Evolutionary conservation across 1,140 invertebrate genomes (phyloP).

Genomic region (Ceratina japonica): DNA sequence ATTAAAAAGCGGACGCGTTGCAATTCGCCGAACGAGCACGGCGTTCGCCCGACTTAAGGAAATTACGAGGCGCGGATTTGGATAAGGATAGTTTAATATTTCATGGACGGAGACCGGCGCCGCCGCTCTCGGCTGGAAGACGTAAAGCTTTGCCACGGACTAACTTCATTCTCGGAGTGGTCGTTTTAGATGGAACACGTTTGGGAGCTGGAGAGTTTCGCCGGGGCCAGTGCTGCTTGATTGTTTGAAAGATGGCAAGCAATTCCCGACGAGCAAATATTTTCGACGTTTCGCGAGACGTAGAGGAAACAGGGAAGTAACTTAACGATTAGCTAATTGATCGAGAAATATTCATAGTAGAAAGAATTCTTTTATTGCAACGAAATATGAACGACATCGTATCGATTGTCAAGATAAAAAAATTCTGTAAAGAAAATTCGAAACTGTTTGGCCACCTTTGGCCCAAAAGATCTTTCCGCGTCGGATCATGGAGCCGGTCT

Average conservation of each 20-base stretch:
- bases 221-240: neutral
- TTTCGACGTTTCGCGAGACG: neutral
- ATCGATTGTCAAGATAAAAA: too few relatives aligned
- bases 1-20: slow-evolving; percentile 35
- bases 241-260: neutral
- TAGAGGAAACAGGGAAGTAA: neutral
- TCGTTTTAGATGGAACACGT: neutral
- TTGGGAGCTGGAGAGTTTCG: neutral
- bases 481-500: slow-evolving; percentile 17
- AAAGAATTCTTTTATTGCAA: too few relatives aligned
- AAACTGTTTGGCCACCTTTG: slow-evolving; percentile 16
- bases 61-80: slow-evolving; percentile 40
- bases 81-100: slow-evolving; percentile 39
- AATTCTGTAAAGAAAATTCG: slow-evolving; percentile 57
- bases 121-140: slow-evolving; percentile 8
- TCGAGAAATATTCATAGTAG: neutral
- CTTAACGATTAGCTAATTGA: neutral
- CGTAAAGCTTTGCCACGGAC: neutral
- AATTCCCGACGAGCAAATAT: neutral
- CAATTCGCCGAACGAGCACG: slow-evolving; percentile 21
- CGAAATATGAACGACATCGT: too few relatives aligned
- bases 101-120: neutral
- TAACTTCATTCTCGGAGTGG: slow-evolving; percentile 22
- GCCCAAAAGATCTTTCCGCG: slow-evolving; percentile 26
- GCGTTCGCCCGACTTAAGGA: slow-evolving; percentile 19